A percentile compares a stretch with the other conserved stretches of the same genome.
Conservation (phyloP, 2,888 invertebrate genomes). For the Magallana nippona region DNA sequence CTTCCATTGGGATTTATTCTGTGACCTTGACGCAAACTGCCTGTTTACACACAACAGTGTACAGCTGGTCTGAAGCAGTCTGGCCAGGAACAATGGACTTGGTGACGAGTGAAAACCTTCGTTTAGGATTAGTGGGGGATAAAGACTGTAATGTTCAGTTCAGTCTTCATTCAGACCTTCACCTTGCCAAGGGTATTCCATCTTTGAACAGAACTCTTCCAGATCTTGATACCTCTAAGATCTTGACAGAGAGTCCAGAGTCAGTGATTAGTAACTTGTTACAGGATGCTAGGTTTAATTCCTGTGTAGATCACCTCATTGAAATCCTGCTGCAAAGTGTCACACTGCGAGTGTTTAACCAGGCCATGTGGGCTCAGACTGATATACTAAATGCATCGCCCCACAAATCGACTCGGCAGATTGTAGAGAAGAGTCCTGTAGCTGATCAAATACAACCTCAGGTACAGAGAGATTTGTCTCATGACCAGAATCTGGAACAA, state of each 20-base stretch:
- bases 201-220: slow-evolving; percentile 56
- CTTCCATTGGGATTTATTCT: slow-evolving; percentile 80
- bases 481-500: background rate
- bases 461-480: background rate
- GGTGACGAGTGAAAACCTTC: slow-evolving; percentile 47
- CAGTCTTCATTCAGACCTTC: slow-evolving; percentile 45
- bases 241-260: background rate
- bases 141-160: slow-evolving; percentile 44
- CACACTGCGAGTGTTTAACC: slow-evolving; percentile 66
- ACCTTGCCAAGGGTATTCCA: slow-evolving; percentile 60
- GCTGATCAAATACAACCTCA: slow-evolving; percentile 17
- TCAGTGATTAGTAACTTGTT: slow-evolving; percentile 28
- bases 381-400: background rate
- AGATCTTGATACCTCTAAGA: slow-evolving; percentile 39
- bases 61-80: slow-evolving; percentile 71
- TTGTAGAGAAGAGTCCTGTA: slow-evolving; percentile 16
- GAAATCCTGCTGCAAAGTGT: slow-evolving; percentile 75
- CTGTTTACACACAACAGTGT: slow-evolving; percentile 60
- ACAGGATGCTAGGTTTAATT: slow-evolving; percentile 48
- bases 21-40: slow-evolving; percentile 59
- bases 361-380: slow-evolving; percentile 47
- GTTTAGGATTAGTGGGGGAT: slow-evolving; percentile 28
- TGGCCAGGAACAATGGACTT: slow-evolving; percentile 66
- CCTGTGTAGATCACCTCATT: slow-evolving; percentile 71
- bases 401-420: background rate